Percentiles rank a stretch among this genome's conserved stretches.
These are phyloP conservation scores for Discoglossus pictus DNA, from an alignment of 2,797 vertebrate species.

Conservation along the genomic window DNA sequence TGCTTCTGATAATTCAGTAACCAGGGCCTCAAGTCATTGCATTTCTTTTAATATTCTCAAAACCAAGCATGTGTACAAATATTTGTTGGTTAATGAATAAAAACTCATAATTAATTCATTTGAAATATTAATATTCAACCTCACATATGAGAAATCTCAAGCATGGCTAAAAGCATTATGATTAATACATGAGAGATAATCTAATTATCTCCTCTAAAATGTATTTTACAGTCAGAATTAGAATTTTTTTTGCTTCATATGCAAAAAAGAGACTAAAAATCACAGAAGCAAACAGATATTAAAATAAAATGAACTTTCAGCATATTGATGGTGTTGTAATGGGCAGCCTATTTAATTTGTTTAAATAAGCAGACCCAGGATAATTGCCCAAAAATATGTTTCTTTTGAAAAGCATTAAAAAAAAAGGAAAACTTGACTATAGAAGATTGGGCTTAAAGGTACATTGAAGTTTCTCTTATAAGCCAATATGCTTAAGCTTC, in stretches of 20 bases:
- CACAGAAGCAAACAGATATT: background rate
- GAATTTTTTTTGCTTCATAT: constrained; percentile 23
- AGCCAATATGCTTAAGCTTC: too few relatives aligned
- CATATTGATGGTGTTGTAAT: too few relatives aligned
- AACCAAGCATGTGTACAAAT: constrained; percentile 7
- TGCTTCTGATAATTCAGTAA: too few relatives aligned
- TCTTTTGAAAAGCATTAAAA: too few relatives aligned
- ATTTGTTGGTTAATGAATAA: constrained; percentile 28
- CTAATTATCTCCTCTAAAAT: constrained; percentile 45
- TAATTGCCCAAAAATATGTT: too few relatives aligned
- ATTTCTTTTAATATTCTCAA: background rate
- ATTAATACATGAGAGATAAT: constrained; percentile 48
- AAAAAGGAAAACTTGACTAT: too few relatives aligned
- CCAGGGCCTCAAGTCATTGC: too few relatives aligned
- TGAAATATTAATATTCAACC: constrained; percentile 41
- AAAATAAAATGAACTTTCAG: too few relatives aligned
- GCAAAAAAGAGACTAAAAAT: constrained; percentile 21
- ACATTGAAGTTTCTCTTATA: too few relatives aligned
- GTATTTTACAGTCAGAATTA: constrained; percentile 28
- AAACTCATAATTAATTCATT: constrained; percentile 45
- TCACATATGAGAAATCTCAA: constrained; percentile 21
- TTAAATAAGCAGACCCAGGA: too few relatives aligned
- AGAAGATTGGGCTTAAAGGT: too few relatives aligned
- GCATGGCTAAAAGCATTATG: constrained; percentile 42
- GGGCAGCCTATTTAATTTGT: too few relatives aligned